Evolutionary conservation across 2,797 vertebrate species (phyloP), one percentile per base, ranked within the genome.

Genomic region (Danio tinwini): DNA sequence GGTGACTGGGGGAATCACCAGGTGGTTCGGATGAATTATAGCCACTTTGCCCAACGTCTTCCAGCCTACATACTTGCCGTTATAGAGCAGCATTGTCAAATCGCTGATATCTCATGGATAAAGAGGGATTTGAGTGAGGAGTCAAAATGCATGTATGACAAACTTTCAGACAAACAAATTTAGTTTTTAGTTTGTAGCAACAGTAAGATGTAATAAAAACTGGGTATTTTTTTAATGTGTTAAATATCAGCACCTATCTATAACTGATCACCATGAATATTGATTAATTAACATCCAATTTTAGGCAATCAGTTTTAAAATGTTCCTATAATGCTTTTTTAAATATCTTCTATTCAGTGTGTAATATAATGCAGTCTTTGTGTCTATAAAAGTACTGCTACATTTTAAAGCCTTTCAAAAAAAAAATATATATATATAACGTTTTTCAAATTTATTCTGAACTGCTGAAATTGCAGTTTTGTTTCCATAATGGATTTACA

Each of bases 201-300:
- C 62, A 37, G 5, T 5, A 55, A 4, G 52, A 55, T 59, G 19
- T 13, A 7, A 40, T 6, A 72, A 73, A 16, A 10, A 4, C 29
- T 29, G 29, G 47, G 12, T 70, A 37, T 84, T 53, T 80, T 70
- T 86, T 70, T 86, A 85, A 90, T 92, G 93, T 92, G 88, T 90
- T 90, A 78, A 76, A 85, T 88, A 91, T 92, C 90, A 90, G 86
- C 86, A 79, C 84, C 89, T 91, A 92, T 90, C 86, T 89, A 78
- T 69, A 65, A 88, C 90, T 91, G 82, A 90, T 90, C 83, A 87
- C 88, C 92, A 93, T 93, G 92, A 93, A 94, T 93, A 94, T 94
- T 94, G 91, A 93, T 93, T 93, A 93, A 94, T 95, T 92, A 92
- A 91, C 88, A 93, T 86, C 92, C 92, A 93, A 92, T 94, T 92